Conservation (phyloP, 2,888 invertebrate genomes). For the Drepana falcataria region DNA sequence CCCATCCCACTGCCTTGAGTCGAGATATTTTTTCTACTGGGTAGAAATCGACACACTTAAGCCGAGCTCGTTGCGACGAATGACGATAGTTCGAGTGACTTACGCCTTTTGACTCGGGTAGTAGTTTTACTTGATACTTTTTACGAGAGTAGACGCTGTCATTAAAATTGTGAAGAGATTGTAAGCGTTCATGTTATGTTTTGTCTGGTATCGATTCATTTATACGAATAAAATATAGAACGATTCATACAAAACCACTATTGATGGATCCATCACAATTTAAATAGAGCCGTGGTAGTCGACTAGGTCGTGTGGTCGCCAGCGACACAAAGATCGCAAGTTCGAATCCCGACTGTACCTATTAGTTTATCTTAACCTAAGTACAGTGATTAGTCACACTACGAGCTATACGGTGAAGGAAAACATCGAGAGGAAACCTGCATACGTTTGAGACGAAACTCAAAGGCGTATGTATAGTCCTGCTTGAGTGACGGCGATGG, state of each 20-base stretch:
- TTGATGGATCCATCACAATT: background rate
- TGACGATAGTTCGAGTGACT: constrained; percentile 74
- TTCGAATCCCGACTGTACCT: too few species aligned
- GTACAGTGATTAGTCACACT: too few species aligned
- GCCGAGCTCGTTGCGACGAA: constrained; percentile 68
- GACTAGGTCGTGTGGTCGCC: background rate
- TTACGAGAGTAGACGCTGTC: constrained; percentile 6
- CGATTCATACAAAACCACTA: constrained; percentile 1
- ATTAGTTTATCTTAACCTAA: too few species aligned
- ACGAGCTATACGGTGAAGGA: too few species aligned
- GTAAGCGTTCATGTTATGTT: too few species aligned
- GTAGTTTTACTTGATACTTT: constrained; percentile 40
- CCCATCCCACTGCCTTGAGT: constrained; percentile 61
- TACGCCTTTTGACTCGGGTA: constrained; percentile 44
- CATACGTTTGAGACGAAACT: too few species aligned
- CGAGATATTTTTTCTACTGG: constrained; percentile 76
- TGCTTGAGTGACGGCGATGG: too few species aligned
- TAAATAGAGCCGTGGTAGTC: background rate
- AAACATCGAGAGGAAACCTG: too few species aligned
- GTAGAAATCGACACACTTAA: constrained; percentile 77
- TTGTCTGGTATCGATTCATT: too few species aligned
- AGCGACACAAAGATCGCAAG: too few species aligned
- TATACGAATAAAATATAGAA: constrained; percentile 8
- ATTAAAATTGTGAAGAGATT: background rate
- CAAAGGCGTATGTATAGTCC: too few species aligned